Percentiles rank a stretch among this genome's conserved stretches.
Evolutionary conservation across 2,113 vertebrate species (phyloP).

Genomic region (Megaceryle maxima): DNA sequence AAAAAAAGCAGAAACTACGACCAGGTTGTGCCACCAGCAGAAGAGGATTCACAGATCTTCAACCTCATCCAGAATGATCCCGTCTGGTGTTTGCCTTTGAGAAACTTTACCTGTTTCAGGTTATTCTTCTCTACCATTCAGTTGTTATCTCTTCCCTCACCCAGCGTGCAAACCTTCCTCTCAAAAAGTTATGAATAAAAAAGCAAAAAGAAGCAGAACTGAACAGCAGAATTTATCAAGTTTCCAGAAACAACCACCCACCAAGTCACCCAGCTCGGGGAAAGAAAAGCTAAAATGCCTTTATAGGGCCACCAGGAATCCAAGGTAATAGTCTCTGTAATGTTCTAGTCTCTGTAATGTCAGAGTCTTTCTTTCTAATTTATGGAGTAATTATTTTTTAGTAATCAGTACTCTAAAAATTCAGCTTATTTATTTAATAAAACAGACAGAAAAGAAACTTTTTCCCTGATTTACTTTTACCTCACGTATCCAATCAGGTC

Average conservation of each 20-base stretch:
- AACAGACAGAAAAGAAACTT: not conserved
- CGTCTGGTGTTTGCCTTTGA: not conserved
- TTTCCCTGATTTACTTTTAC: not conserved
- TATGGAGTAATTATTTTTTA: not conserved
- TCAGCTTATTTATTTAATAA: not conserved
- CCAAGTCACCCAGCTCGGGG: not conserved
- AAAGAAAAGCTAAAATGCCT: not conserved
- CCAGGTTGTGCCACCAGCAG: not conserved
- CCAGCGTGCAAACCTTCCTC: not conserved
- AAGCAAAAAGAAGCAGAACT: not conserved
- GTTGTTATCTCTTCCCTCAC: not conserved
- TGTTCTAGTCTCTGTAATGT: rapidly evolving
- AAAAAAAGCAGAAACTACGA: not conserved
- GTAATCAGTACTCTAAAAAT: not conserved
- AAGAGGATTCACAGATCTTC: rapidly evolving
- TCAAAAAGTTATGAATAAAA: not conserved
- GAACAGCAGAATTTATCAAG: not conserved
- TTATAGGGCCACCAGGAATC: not conserved
- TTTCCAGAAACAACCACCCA: not conserved
- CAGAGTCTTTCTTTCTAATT: not conserved
- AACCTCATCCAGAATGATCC: not conserved
- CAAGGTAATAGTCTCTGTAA: rapidly evolving
- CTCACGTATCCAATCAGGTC: not conserved
- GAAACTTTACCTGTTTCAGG: not conserved
- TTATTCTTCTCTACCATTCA: not conserved